A percentile compares a stretch with the other conserved stretches of the same genome.
phyloP scores from a whole-genome alignment of 2,797 vertebrate genomes.

The Phrynocephalus vlangalii region DNA sequence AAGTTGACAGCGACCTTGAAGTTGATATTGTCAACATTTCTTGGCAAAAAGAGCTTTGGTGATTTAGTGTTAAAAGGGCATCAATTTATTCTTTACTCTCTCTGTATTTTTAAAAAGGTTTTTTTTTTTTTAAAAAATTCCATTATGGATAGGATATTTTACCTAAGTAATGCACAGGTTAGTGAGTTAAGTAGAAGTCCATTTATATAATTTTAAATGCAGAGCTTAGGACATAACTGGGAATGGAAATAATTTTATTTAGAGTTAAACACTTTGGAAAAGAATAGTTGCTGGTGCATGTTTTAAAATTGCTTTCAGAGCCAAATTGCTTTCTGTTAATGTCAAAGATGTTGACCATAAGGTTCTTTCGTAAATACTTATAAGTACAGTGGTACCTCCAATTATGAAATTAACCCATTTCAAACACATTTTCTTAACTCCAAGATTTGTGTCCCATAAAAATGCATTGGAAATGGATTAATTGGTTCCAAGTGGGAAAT shows the following conservation, averaged over 20 bases:
- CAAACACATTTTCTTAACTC: too few relatives aligned
- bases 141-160: conserved; percentile 73
- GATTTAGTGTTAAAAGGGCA: conserved; percentile 83
- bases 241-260: conserved; percentile 44
- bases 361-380: conserved; percentile 5
- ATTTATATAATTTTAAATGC: conserved; percentile 70
- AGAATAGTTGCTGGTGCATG: conserved; percentile 1
- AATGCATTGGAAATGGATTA: too few relatives aligned
- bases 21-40: conserved; percentile 83
- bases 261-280: conserved; percentile 42
- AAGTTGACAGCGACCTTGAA: conserved; percentile 89
- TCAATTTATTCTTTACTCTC: conserved; percentile 78
- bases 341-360: conserved; percentile 11
- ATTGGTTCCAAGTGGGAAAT: too few relatives aligned
- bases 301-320: conserved; percentile 45
- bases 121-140: conserved; percentile 53
- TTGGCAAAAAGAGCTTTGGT: conserved; percentile 72
- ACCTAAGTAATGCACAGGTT: conserved; percentile 71
- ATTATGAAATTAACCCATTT: too few relatives aligned
- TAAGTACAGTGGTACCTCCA: not conserved
- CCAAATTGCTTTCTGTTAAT: conserved; percentile 42
- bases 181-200: conserved; percentile 74
- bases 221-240: conserved; percentile 37
- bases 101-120: conserved; percentile 73
- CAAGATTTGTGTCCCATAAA: too few relatives aligned